Conservation (phyloP, 2,113 vertebrate genomes). For the Noturus placidus region DNA sequence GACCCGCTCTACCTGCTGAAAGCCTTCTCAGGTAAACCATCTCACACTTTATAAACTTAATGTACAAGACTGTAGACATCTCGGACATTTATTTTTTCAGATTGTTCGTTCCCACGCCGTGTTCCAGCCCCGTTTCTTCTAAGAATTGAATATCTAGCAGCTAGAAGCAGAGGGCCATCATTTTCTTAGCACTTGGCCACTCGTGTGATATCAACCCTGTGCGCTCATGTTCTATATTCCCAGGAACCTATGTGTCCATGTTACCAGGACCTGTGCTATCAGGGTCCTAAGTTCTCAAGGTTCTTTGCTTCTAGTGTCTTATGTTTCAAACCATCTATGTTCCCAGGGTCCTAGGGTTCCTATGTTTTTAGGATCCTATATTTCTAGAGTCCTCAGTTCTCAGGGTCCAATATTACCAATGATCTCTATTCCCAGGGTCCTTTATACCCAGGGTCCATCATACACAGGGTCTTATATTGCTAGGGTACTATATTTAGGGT, state of each 20-base stretch:
- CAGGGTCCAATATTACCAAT: no score
- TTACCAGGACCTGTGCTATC: not conserved
- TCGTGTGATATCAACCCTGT: not conserved
- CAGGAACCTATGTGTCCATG: not conserved
- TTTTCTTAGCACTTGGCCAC: not conserved
- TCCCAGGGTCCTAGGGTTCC: not conserved
- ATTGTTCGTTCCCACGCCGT: not conserved
- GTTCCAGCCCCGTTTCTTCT: not conserved
- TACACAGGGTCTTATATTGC: no score
- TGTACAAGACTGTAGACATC: not conserved
- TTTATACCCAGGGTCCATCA: not conserved
- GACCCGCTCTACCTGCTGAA: constrained; percentile 85
- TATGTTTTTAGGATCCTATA: no score
- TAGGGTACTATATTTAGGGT: no score
- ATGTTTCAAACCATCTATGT: not conserved
- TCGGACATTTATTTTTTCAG: not conserved
- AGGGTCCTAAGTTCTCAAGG: not conserved
- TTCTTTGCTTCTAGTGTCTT: not conserved
- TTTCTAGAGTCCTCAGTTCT: no score
- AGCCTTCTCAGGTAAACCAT: constrained; percentile 77
- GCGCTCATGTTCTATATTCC: not conserved
- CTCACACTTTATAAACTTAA: not conserved
- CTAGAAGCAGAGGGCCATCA: not conserved
- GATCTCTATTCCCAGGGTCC: not conserved
- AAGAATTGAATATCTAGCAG: not conserved